Evolutionary conservation across 2,113 vertebrate genomes (phyloP).

Genomic region (Microcebus ravelobensis): DNA sequence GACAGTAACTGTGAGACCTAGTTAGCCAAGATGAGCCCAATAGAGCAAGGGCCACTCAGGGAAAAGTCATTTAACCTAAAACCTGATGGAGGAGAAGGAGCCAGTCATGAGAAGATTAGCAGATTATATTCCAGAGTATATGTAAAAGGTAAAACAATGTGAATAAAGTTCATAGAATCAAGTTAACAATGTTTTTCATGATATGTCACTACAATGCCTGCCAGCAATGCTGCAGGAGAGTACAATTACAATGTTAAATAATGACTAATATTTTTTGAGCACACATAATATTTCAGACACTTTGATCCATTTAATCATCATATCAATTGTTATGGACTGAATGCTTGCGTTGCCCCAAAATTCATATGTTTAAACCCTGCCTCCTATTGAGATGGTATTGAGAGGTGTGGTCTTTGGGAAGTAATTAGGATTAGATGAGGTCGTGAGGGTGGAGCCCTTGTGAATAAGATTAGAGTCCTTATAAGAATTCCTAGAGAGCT

Average conservation of each 20-base stretch:
- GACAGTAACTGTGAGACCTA: neutral
- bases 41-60: neutral
- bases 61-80: neutral
- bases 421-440: neutral
- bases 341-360: neutral
- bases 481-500: neutral
- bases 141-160: neutral
- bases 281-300: neutral
- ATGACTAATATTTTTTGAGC: neutral
- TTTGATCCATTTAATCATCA: neutral
- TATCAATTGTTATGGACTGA: neutral
- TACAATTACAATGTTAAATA: neutral
- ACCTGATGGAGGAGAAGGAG: neutral
- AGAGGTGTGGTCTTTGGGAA: neutral
- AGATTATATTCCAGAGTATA: neutral
- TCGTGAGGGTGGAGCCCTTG: neutral
- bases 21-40: neutral
- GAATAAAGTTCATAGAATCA: neutral
- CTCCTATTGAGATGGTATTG: neutral
- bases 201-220: neutral
- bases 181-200: neutral
- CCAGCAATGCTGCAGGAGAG: neutral
- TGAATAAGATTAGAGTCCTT: neutral
- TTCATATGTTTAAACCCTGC: neutral
- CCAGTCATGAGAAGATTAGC: neutral